Conservation (phyloP, 1,140 invertebrate species). For the Andrena cerasifolii region DNA sequence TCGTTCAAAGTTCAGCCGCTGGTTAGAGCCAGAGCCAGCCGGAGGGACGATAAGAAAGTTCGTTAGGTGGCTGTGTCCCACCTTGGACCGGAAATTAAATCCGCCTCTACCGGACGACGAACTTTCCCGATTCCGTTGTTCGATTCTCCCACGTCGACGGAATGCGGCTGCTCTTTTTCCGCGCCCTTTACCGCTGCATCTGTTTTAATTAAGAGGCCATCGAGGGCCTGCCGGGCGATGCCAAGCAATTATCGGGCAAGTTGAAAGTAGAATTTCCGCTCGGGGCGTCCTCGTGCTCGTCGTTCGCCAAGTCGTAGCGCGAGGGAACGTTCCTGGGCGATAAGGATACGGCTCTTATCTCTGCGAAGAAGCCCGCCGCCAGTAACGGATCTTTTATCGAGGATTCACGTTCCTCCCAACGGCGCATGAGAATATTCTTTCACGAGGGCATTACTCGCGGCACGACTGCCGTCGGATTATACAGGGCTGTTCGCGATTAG, state of each 20-base stretch:
- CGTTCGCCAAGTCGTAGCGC: neutral
- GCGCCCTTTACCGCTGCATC: neutral
- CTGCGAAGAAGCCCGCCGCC: neutral
- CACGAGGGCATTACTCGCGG: too few species aligned
- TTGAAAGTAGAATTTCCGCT: neutral
- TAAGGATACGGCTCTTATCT: neutral
- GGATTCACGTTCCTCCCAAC: neutral
- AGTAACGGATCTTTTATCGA: neutral
- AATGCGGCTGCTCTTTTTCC: neutral
- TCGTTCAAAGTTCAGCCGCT: neutral
- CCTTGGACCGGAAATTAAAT: slow-evolving; percentile 50
- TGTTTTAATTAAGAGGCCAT: slow-evolving; percentile 12
- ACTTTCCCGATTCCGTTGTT: slow-evolving; percentile 38
- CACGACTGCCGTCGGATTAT: neutral
- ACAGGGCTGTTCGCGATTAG: too few species aligned
- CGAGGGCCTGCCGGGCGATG: neutral
- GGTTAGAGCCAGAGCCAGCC: neutral
- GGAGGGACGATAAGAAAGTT: slow-evolving; percentile 41
- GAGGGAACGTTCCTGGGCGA: neutral
- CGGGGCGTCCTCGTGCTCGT: neutral
- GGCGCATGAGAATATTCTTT: neutral
- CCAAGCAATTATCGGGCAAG: neutral
- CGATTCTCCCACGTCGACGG: neutral
- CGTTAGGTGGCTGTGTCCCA: slow-evolving; percentile 6
- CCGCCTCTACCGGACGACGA: slow-evolving; percentile 42